Evolutionary conservation across 2,888 invertebrate genomes (phyloP).

Genomic region (Arrhopalites spinosus): DNA sequence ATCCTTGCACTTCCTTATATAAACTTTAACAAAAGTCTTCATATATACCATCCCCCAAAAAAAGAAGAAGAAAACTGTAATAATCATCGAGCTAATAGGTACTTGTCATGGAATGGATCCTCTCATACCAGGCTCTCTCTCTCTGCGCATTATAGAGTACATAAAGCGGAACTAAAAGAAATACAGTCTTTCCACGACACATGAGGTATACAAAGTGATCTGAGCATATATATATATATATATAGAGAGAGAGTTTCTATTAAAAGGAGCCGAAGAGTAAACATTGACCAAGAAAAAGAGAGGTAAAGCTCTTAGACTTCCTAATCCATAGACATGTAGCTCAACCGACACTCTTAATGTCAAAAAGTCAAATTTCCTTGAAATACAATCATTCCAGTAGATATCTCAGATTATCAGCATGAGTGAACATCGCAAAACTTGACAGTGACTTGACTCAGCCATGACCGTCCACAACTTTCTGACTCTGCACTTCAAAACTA

Average conservation of each 20-base stretch:
- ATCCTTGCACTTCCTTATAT: slow-evolving; percentile 3
- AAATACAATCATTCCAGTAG: slow-evolving; percentile 24
- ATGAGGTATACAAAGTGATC: neutral
- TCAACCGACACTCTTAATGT: slow-evolving; percentile 18
- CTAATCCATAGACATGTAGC: slow-evolving; percentile 9
- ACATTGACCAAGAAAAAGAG: slow-evolving; percentile 12
- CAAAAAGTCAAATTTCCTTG: slow-evolving; percentile 9
- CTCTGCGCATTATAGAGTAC: neutral
- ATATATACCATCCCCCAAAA: neutral
- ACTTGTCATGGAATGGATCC: slow-evolving; percentile 28
- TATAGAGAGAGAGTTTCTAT: neutral
- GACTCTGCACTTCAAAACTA: neutral
- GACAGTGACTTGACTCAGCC: slow-evolving; percentile 14
- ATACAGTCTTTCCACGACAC: neutral
- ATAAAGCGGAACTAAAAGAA: neutral
- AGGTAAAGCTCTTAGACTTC: slow-evolving; percentile 1
- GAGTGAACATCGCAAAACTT: slow-evolving; percentile 25
- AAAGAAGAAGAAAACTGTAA: slow-evolving; percentile 31
- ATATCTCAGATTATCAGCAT: slow-evolving; percentile 23
- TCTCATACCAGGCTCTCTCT: slow-evolving; percentile 10
- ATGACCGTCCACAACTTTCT: slow-evolving; percentile 19
- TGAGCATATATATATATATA: too few species aligned
- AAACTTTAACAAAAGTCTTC: neutral
- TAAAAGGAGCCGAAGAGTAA: slow-evolving; percentile 14
- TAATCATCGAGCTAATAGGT: slow-evolving; percentile 36